These are phyloP conservation scores for Xenopus laevis DNA, from an alignment of 2,113 vertebrate species.

Conservation along the genomic window DNA sequence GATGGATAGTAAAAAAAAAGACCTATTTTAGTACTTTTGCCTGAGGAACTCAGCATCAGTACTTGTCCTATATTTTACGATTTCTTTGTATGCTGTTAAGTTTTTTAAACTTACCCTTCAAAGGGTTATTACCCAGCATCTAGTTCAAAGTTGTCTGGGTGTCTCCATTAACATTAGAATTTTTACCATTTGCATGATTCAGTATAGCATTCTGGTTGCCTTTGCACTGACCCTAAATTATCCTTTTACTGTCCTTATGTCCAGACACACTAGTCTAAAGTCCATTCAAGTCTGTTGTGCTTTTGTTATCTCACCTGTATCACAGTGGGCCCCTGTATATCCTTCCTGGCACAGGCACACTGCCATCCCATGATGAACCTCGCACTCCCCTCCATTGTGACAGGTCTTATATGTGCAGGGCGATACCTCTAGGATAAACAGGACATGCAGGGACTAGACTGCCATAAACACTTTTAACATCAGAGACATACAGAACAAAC, in stretches of 20 bases:
- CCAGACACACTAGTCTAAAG: background rate
- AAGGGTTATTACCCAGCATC: too few species aligned
- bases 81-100: too few species aligned
- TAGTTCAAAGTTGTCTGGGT: too few species aligned
- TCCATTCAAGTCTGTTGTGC: background rate
- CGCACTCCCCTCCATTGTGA: conserved; percentile 61
- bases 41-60: too few species aligned
- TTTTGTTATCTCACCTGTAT: conserved; percentile 55
- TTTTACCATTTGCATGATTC: too few species aligned
- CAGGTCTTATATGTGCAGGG: conserved; percentile 61
- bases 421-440: conserved; percentile 53
- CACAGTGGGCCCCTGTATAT: conserved; percentile 56
- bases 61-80: too few species aligned
- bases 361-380: conserved; percentile 37
- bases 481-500: background rate
- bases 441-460: conserved; percentile 32
- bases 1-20: too few species aligned
- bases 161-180: too few species aligned
- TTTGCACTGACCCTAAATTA: too few species aligned
- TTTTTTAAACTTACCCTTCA: too few species aligned
- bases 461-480: conserved; percentile 28
- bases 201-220: too few species aligned
- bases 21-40: too few species aligned
- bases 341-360: conserved; percentile 57
- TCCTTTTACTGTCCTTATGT: background rate